Evolutionary conservation across 2,113 vertebrate species (phyloP).

Genomic region (Rhabdornis inornatus): DNA sequence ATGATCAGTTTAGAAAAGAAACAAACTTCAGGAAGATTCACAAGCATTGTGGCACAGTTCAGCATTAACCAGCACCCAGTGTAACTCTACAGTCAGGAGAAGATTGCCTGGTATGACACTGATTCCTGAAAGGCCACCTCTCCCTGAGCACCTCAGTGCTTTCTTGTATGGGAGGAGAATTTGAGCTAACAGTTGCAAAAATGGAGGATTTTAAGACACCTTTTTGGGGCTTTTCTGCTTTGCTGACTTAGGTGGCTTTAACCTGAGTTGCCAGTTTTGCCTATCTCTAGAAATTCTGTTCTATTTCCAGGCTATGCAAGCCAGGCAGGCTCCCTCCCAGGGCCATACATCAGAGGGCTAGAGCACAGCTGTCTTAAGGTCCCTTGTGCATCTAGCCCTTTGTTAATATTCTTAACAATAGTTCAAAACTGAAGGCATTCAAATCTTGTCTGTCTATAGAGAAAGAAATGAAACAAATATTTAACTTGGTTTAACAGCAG

Average conservation of each 20-base stretch:
- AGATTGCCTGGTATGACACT: neutral
- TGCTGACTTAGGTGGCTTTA: neutral
- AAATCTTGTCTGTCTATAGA: neutral
- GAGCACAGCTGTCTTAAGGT: neutral
- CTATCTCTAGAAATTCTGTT: neutral
- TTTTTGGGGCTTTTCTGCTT: neutral
- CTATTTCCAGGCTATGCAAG: neutral
- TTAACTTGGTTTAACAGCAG: neutral
- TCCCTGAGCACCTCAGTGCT: neutral
- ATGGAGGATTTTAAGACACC: neutral
- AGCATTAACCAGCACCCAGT: neutral
- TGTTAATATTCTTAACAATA: neutral
- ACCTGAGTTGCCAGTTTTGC: neutral
- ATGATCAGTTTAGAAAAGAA: neutral
- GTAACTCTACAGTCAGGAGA: neutral
- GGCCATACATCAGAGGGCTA: fast-evolving
- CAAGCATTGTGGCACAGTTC: neutral
- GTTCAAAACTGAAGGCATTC: neutral
- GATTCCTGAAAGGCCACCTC: neutral
- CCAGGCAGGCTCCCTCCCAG: neutral
- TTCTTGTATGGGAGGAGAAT: neutral
- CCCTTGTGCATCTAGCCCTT: neutral
- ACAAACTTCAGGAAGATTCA: neutral
- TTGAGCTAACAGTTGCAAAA: neutral
- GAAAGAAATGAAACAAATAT: neutral